Conservation (phyloP, 1,140 invertebrate species). For the Diachasmimorpha longicaudata region DNA sequence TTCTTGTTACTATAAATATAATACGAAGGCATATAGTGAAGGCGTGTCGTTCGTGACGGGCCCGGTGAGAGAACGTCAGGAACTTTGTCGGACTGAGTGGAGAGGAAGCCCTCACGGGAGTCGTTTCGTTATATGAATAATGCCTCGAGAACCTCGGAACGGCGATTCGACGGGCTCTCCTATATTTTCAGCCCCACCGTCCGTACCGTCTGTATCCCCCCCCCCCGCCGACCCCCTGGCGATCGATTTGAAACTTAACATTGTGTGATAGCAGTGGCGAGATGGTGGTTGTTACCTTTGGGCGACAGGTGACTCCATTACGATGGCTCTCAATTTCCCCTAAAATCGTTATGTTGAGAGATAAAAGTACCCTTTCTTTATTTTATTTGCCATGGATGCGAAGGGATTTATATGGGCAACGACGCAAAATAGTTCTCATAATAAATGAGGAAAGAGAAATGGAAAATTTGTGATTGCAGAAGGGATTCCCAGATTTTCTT, state of each 20-base stretch:
- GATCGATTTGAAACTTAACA: not conserved
- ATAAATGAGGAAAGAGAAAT: not conserved
- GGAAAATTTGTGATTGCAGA: not conserved
- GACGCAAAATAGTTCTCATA: not conserved
- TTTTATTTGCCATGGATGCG: not conserved
- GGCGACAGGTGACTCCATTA: not conserved
- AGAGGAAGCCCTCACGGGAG: slow-evolving; percentile 1
- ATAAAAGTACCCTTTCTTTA: not conserved
- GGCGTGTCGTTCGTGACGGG: slow-evolving; percentile 6
- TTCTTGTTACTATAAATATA: slow-evolving; percentile 7
- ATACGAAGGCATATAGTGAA: not conserved
- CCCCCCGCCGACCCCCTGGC: no score
- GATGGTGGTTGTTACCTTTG: not conserved
- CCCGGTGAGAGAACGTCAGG: not conserved
- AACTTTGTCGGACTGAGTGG: not conserved
- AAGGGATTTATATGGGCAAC: not conserved
- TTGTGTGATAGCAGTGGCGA: not conserved
- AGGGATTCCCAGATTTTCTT: not conserved
- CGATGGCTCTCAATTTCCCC: not conserved
- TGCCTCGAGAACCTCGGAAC: not conserved
- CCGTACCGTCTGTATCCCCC: not conserved
- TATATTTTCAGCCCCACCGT: not conserved
- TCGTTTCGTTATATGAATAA: not conserved
- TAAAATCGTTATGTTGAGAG: not conserved
- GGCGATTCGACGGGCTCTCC: not conserved